A percentile compares a stretch with the other conserved stretches of the same genome.
Conservation (phyloP, 2,113 vertebrate genomes). For the Ochotona curzoniae region DNA sequence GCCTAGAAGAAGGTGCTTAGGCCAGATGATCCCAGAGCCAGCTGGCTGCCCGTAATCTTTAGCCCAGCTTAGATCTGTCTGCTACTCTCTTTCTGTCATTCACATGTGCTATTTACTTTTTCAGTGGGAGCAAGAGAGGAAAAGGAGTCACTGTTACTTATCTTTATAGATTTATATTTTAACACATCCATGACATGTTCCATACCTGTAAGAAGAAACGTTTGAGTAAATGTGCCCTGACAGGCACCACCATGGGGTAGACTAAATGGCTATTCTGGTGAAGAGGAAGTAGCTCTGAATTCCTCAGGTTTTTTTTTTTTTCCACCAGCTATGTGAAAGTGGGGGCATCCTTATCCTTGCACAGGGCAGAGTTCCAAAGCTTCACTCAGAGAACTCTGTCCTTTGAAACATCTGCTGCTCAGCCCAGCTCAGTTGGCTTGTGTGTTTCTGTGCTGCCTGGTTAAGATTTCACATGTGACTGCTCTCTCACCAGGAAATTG, state of each 20-base stretch:
- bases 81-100: background rate
- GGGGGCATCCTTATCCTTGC: background rate
- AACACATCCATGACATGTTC: background rate
- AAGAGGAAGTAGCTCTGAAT: background rate
- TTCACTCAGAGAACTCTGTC: background rate
- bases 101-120: background rate
- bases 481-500: background rate
- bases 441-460: background rate
- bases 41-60: fast-evolving
- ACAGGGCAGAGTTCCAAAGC: background rate
- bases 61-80: background rate
- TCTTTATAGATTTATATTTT: background rate
- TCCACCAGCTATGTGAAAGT: background rate
- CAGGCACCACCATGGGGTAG: constrained; percentile 33
- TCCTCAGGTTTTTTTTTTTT: constrained; percentile 14
- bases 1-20: background rate
- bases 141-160: background rate
- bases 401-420: background rate
- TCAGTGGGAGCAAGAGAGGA: background rate
- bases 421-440: background rate
- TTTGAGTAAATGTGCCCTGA: constrained; percentile 31
- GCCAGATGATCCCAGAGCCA: background rate
- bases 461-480: background rate
- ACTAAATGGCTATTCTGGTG: background rate
- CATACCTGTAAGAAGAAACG: background rate